phyloP scores from a whole-genome alignment of 2,113 vertebrate species.

The Orientallactaga bullata region DNA sequence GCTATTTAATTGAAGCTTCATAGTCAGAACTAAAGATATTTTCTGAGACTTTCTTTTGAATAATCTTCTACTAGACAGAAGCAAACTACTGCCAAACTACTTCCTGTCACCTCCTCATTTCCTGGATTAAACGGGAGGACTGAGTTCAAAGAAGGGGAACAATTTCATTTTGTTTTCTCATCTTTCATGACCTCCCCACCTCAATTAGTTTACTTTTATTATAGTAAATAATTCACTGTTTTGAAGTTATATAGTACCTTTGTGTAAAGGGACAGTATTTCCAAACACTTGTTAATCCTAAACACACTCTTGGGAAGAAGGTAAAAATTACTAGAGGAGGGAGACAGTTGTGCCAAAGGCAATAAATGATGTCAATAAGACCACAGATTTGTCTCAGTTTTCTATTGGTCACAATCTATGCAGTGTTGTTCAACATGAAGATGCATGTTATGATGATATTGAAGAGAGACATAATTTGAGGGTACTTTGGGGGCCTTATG shows the following conservation, averaged over 20 bases:
- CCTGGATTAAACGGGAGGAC: background rate
- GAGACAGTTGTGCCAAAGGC: background rate
- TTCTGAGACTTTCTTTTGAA: background rate
- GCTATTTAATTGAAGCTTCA: background rate
- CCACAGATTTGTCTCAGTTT: conserved; percentile 36
- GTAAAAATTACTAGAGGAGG: conserved; percentile 72
- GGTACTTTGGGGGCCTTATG: background rate
- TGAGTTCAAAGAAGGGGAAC: background rate
- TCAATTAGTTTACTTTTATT: conserved; percentile 58
- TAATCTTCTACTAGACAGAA: background rate
- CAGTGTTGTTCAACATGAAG: background rate
- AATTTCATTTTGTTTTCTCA: background rate
- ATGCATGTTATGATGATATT: background rate
- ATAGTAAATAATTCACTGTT: conserved; percentile 77
- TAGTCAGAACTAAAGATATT: background rate
- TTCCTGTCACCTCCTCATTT: background rate
- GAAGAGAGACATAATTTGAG: background rate
- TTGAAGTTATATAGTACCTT: conserved; percentile 69
- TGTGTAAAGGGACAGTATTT: conserved; percentile 64
- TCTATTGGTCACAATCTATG: background rate
- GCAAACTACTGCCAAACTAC: background rate
- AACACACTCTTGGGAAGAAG: conserved; percentile 64
- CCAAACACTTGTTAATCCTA: conserved; percentile 74
- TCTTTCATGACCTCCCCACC: background rate
- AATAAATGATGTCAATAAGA: conserved; percentile 60